A percentile compares a stretch with the other conserved stretches of the same genome.
These are phyloP conservation scores for Bursaphelenchus okinawaensis DNA, from an alignment of 2,888 invertebrate species.

Conservation along the genomic window DNA sequence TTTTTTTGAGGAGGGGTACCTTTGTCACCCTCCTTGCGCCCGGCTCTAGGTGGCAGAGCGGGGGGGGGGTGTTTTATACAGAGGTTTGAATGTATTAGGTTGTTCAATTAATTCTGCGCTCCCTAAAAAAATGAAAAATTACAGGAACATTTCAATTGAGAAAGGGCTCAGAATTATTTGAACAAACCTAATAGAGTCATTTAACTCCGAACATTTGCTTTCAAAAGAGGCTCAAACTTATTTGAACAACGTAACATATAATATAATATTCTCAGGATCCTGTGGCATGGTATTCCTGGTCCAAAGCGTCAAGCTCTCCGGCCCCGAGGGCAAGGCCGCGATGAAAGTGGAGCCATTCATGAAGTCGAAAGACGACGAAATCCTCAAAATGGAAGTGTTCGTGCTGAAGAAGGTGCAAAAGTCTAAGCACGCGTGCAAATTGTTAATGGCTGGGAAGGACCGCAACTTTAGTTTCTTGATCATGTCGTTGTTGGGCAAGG, in stretches of 20 bases:
- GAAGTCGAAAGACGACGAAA: constrained; percentile 45
- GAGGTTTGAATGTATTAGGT: no score
- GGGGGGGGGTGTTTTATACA: no score
- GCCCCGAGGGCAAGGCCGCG: constrained; percentile 28
- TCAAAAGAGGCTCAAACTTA: no score
- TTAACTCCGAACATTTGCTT: background rate
- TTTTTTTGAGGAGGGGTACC: no score
- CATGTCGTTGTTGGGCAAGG: constrained; percentile 48
- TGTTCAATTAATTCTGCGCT: no score
- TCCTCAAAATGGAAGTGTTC: constrained; percentile 51
- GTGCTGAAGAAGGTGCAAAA: constrained; percentile 40
- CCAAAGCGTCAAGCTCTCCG: constrained; percentile 18
- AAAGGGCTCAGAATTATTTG: background rate
- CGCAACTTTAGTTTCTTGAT: constrained; percentile 38
- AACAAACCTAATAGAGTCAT: background rate
- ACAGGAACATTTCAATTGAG: background rate
- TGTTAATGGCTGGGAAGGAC: constrained; percentile 33
- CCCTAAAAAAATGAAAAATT: no score
- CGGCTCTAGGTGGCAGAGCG: no score
- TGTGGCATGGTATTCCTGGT: constrained; percentile 33
- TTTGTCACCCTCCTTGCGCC: no score
- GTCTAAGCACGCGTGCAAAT: constrained; percentile 39
- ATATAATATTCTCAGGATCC: constrained; percentile 14
- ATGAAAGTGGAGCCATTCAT: constrained; percentile 46
- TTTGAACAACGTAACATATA: no score